A percentile compares a stretch with the other conserved stretches of the same genome.
Conservation (phyloP, 2,797 vertebrate species). For the Serranus cabrilla region DNA sequence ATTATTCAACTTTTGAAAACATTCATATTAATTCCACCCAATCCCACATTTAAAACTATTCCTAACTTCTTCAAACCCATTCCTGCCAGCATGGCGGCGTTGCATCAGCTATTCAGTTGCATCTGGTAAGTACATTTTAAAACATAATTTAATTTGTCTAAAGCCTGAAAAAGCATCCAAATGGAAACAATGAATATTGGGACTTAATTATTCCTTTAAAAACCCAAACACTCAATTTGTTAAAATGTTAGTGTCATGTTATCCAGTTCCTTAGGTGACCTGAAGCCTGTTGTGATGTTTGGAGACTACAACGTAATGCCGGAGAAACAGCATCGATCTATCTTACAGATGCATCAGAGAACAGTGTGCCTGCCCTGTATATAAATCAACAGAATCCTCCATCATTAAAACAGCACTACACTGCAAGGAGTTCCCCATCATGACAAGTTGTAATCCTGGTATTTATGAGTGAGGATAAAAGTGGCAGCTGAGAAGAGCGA, state of each 20-base stretch:
- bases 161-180: not conserved
- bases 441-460: slow-evolving; percentile 45
- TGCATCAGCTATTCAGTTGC: no score
- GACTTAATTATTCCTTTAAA: not conserved
- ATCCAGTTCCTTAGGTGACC: not conserved
- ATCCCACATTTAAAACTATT: no score
- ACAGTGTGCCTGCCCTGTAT: not conserved
- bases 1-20: no score
- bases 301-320: not conserved
- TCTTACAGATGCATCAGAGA: slow-evolving; percentile 21
- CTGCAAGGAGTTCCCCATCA: slow-evolving; percentile 24
- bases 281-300: not conserved
- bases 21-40: no score
- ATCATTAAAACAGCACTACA: slow-evolving; percentile 47
- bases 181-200: not conserved
- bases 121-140: not conserved
- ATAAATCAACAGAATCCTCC: slow-evolving; percentile 48
- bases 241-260: not conserved
- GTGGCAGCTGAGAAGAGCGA: slow-evolving; percentile 38
- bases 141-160: not conserved
- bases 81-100: no score
- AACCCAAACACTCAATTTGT: not conserved
- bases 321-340: slow-evolving; percentile 1
- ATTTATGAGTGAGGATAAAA: slow-evolving; percentile 66
- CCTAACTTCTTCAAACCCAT: no score